A percentile compares a stretch with the other conserved stretches of the same genome.
Evolutionary conservation across 2,888 invertebrate species (phyloP).

Genomic region (Euplexia lucipara): DNA sequence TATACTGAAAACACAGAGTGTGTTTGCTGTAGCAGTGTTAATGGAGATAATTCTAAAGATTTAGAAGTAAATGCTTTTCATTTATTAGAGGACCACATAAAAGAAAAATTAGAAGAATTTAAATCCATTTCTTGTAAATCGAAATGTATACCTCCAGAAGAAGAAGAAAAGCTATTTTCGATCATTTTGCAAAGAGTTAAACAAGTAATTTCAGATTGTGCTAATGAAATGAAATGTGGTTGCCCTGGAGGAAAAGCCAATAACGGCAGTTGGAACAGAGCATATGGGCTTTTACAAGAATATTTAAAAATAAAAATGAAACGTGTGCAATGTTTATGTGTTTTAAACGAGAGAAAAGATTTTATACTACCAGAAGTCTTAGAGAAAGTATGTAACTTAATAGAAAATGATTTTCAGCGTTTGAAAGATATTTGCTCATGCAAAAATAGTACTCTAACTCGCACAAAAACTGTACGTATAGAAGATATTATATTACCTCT

Average conservation of each 20-base stretch:
- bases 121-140: slow-evolving; percentile 72
- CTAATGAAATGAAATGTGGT: slow-evolving; percentile 74
- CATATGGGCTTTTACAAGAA: slow-evolving; percentile 83
- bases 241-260: slow-evolving; percentile 64
- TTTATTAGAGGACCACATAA: slow-evolving; percentile 82
- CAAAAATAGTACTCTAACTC: slow-evolving; percentile 54
- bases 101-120: slow-evolving; percentile 77
- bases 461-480: slow-evolving; percentile 27
- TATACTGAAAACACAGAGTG: slow-evolving; percentile 65
- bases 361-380: slow-evolving; percentile 75
- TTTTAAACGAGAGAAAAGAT: slow-evolving; percentile 67
- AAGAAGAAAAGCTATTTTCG: slow-evolving; percentile 78
- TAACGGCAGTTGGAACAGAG: slow-evolving; percentile 83
- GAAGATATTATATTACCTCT: slow-evolving; percentile 8
- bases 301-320: slow-evolving; percentile 86
- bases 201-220: slow-evolving; percentile 78
- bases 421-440: slow-evolving; percentile 77
- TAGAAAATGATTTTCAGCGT: slow-evolving; percentile 84
- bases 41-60: slow-evolving; percentile 72
- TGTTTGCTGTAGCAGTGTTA: slow-evolving; percentile 74
- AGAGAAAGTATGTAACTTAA: slow-evolving; percentile 79
- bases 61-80: slow-evolving; percentile 84
- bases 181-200: slow-evolving; percentile 79
- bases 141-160: slow-evolving; percentile 71
- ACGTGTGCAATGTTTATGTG: slow-evolving; percentile 79